Evolutionary conservation across 2,113 vertebrate species (phyloP).

Genomic region (Arenaria interpres): DNA sequence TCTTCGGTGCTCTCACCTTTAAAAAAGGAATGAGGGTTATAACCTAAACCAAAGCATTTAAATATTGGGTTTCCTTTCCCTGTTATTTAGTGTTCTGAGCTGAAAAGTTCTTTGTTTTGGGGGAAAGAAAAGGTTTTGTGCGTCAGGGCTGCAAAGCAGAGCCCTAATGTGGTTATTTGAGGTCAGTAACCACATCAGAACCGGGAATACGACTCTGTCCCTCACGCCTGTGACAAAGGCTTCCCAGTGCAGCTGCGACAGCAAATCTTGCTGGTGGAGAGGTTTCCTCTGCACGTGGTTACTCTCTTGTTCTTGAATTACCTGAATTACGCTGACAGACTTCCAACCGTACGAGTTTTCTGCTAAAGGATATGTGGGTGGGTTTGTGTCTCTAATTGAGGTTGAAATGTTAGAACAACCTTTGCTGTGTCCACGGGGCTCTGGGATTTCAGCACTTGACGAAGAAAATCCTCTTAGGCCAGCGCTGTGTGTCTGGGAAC

Average conservation of each 20-base stretch:
- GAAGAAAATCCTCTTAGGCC: neutral
- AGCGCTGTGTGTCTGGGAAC: neutral
- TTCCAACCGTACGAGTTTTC: accelerated
- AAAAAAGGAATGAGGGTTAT: neutral
- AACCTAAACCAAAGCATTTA: neutral
- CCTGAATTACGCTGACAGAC: neutral
- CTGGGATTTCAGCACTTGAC: neutral
- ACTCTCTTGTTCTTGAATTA: neutral
- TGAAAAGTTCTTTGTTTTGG: neutral
- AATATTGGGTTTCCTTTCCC: neutral
- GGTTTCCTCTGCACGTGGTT: neutral
- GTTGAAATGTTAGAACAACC: neutral
- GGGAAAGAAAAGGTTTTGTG: neutral
- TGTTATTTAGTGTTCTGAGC: accelerated
- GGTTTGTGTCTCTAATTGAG: neutral
- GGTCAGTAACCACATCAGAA: neutral
- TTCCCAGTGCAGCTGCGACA: neutral
- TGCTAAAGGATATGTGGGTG: accelerated
- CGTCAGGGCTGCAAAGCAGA: accelerated
- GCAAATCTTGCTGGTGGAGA: neutral
- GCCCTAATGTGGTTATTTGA: neutral
- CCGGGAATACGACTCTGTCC: accelerated
- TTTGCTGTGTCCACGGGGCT: neutral
- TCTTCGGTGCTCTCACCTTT: neutral
- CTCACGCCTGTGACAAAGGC: neutral